Evolutionary conservation across 2,888 invertebrate genomes (phyloP).

Genomic region (Harpalus rubripes): DNA sequence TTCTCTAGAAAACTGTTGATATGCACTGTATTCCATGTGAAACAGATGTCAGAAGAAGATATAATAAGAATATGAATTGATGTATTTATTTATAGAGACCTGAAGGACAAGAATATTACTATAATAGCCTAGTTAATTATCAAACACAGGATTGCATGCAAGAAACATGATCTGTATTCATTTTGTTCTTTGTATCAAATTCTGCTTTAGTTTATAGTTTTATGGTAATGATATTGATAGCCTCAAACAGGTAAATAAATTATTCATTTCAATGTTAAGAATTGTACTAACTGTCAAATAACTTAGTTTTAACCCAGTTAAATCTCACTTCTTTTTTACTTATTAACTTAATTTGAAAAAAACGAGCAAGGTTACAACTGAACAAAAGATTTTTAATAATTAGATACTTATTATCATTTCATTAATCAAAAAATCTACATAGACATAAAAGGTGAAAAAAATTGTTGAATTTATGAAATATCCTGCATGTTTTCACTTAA

Average conservation of each 20-base stretch:
- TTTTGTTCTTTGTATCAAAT: conserved; percentile 24
- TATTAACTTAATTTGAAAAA: conserved; percentile 28
- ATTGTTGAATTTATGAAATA: conserved; percentile 31
- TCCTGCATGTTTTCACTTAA: conserved; percentile 32
- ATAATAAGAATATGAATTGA: conserved; percentile 45
- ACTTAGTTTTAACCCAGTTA: conserved; percentile 31
- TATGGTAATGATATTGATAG: conserved; percentile 37
- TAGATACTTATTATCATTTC: conserved; percentile 31
- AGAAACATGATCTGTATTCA: conserved; percentile 29
- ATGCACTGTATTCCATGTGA: conserved; percentile 31
- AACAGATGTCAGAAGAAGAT: conserved; percentile 36
- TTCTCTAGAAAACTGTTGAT: conserved; percentile 12
- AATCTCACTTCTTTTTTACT: conserved; percentile 13
- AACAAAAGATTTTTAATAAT: conserved; percentile 45
- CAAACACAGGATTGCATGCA: conserved; percentile 43
- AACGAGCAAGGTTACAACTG: conserved; percentile 30
- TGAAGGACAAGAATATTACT: conserved; percentile 53
- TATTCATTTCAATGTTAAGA: conserved; percentile 34
- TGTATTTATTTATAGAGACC: conserved; percentile 58
- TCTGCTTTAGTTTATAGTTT: conserved; percentile 19
- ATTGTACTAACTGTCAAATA: conserved; percentile 33
- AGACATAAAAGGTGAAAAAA: conserved; percentile 6
- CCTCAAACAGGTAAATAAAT: conserved; percentile 20
- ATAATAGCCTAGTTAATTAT: conserved; percentile 60
- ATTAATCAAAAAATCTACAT: conserved; percentile 1